Evolutionary conservation across 2,113 vertebrate species (phyloP).

Genomic region (Leptobrachium ailaonicum): DNA sequence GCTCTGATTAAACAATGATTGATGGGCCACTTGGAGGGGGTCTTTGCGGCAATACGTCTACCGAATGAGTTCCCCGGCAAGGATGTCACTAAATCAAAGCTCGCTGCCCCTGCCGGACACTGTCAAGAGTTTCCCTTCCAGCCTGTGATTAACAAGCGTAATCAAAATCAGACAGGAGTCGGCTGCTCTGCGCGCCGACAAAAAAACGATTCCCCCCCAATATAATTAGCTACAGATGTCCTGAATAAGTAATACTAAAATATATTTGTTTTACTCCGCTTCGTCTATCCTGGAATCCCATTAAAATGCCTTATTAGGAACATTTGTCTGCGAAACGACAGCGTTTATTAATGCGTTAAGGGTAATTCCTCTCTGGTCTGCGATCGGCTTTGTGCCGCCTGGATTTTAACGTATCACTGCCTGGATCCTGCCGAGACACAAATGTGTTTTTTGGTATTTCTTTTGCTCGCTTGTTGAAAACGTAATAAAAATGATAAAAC

Average conservation of each 20-base stretch:
- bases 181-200: constrained; percentile 8
- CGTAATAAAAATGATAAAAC: neutral
- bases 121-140: constrained; percentile 33
- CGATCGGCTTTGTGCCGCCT: neutral
- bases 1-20: constrained; percentile 85
- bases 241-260: constrained; percentile 38
- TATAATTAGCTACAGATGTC: constrained; percentile 39
- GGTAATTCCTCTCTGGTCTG: neutral
- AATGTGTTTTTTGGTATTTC: neutral
- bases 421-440: neutral
- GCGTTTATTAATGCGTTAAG: constrained; percentile 28
- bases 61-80: constrained; percentile 41
- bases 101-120: constrained; percentile 37
- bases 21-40: constrained; percentile 39
- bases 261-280: constrained; percentile 15
- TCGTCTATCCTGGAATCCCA: constrained; percentile 13
- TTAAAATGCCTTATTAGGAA: constrained; percentile 27
- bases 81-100: constrained; percentile 44
- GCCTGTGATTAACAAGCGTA: constrained; percentile 42
- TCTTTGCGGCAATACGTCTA: constrained; percentile 47
- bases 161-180: constrained; percentile 40
- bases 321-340: constrained; percentile 34
- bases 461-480: neutral
- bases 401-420: neutral
- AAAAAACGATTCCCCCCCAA: constrained; percentile 12